Conservation (phyloP, 2,113 vertebrate genomes). For the Pholis gunnellus region DNA sequence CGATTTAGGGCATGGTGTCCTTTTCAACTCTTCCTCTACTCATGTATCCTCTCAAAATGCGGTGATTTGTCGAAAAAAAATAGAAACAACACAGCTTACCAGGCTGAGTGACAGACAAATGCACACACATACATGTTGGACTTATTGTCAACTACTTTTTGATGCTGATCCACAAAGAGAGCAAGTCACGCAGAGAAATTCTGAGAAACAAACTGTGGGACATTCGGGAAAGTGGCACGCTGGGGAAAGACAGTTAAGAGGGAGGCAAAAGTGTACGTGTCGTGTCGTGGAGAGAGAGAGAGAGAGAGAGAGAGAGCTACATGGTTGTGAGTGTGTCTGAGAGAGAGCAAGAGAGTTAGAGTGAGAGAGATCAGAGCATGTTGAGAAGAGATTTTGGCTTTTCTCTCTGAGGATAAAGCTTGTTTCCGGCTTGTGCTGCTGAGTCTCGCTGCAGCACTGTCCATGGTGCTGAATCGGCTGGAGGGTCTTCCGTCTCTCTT, state of each 20-base stretch:
- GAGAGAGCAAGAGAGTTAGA: conserved; percentile 47
- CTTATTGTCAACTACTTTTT: conserved; percentile 29
- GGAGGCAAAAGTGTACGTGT: not conserved
- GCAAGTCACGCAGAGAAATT: conserved; percentile 30
- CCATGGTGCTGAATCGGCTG: conserved; percentile 76
- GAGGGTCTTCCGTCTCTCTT: conserved; percentile 48
- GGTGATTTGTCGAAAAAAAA: not conserved
- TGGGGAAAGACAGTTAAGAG: not conserved
- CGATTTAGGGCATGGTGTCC: conserved; percentile 18
- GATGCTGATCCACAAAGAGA: conserved; percentile 38
- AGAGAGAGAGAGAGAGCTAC: not conserved
- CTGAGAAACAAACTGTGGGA: conserved; percentile 29
- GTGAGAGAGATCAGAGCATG: conserved; percentile 70
- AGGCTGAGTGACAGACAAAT: conserved; percentile 3
- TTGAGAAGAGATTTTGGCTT: conserved; percentile 76
- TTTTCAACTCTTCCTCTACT: conserved; percentile 19
- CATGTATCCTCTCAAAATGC: conserved; percentile 12
- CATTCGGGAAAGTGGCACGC: conserved; percentile 14
- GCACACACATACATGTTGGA: not conserved
- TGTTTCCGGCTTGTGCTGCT: conserved; percentile 73
- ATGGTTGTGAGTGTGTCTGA: conserved; percentile 28
- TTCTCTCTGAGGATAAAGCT: conserved; percentile 75
- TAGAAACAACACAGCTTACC: not conserved
- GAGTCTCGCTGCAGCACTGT: conserved; percentile 63
- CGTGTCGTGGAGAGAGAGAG: not conserved